Conservation (phyloP, 2,113 vertebrate genomes). For the Lepisosteus osseus region DNA sequence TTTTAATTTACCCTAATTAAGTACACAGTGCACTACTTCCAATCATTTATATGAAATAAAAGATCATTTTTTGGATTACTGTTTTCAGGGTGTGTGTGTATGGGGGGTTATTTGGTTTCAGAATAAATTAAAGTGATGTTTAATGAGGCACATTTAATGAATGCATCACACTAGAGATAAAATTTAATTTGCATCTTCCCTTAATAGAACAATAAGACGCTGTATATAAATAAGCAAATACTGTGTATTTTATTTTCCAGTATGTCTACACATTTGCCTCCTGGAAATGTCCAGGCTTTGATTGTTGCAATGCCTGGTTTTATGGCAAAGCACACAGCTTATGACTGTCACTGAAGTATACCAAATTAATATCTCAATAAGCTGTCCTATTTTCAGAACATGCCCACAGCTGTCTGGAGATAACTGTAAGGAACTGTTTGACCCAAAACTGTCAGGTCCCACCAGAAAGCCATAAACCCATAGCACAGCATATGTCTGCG, state of each 20-base stretch:
- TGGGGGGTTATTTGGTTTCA: neutral
- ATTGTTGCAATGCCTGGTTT: conserved; percentile 49
- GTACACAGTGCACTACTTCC: no score
- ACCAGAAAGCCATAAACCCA: conserved; percentile 41
- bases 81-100: no score
- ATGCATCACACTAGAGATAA: neutral
- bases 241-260: no score
- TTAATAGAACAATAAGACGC: no score
- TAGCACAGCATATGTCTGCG: no score
- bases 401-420: conserved; percentile 53
- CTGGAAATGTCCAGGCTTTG: conserved; percentile 24
- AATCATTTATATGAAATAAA: neutral
- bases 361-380: conserved; percentile 69
- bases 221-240: neutral
- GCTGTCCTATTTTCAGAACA: conserved; percentile 59
- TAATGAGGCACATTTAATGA: neutral
- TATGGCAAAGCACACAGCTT: conserved; percentile 57
- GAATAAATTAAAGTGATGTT: neutral
- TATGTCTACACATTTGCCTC: no score
- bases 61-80: no score
- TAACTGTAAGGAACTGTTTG: conserved; percentile 55
- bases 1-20: neutral
- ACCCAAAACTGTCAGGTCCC: conserved; percentile 72
- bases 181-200: no score
- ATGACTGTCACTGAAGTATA: conserved; percentile 65